Evolutionary conservation across 1,140 invertebrate genomes (phyloP).

Genomic region (Drosophila tani): DNA sequence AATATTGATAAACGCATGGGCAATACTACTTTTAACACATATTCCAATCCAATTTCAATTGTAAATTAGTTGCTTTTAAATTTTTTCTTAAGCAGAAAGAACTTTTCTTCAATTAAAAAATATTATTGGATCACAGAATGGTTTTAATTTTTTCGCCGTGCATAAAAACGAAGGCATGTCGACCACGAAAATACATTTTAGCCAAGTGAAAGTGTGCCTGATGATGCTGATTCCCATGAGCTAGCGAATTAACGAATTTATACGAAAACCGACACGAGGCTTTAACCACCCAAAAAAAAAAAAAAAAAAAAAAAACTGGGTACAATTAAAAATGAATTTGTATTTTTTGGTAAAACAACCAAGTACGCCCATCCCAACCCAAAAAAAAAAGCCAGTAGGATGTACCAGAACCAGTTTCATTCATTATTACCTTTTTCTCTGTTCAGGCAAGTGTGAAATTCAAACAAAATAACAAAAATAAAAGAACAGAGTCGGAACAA

Average conservation of each 20-base stretch:
- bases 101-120: background rate
- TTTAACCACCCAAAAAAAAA: constrained; percentile 28
- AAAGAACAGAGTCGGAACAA: constrained; percentile 45
- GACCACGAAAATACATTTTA: constrained; percentile 13
- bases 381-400: constrained; percentile 10
- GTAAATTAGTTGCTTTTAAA: no score
- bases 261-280: constrained; percentile 32
- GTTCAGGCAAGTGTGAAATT: constrained; percentile 53
- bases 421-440: constrained; percentile 13
- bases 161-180: constrained; percentile 7
- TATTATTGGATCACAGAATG: background rate
- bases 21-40: no score
- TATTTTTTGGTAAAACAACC: constrained; percentile 27
- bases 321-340: constrained; percentile 73
- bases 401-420: constrained; percentile 18
- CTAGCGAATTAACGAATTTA: constrained; percentile 23
- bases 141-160: background rate
- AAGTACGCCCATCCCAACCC: background rate
- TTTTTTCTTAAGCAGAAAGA: no score
- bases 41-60: no score
- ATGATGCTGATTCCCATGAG: constrained; percentile 32
- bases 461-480: constrained; percentile 18
- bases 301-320: background rate
- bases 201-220: constrained; percentile 40
- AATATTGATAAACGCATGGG: no score